Evolutionary conservation across 2,797 vertebrate species (phyloP), one percentile per base, ranked within the genome.

Genomic region (Cyprinodon diabolis): DNA sequence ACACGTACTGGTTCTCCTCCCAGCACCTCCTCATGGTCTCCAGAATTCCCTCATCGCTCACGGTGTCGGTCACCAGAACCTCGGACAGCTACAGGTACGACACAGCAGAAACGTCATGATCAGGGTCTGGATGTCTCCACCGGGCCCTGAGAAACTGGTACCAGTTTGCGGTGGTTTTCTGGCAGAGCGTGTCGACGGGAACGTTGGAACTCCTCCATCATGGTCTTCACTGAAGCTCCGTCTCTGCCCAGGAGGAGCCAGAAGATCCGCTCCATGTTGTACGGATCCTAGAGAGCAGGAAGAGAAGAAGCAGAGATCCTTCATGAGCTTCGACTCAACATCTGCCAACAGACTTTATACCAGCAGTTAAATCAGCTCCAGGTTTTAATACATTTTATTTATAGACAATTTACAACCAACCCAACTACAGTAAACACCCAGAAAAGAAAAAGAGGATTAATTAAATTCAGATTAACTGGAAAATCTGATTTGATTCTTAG

Each of bases 221-320:
- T 90, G 0, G 1, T 76, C 85, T 94, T 97, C 9, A 94, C 94
- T 72, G 87, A 67, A 30, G 0, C 1, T 4, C 94, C 86, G 13
- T 97, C 88, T 37, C 76, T 91, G 13, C 87, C 95, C 0, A 95
- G 94, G 25, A 97, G 86, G 72, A 99, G 82, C 97, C 97, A 99
- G 84, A 98, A 95, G 74, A 99, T 89, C 71, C 97, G 95, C 92
- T 99, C 97, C 95, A 98, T 88, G 72, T 99, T 99, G 90, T 98
- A 98, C 0, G 98, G 97, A 52, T 97, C 96, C 98, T 98, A 66
- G 25, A 71, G 56, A 30, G 14, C 70, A 52, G 15, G 67, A 60
- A 62, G 12, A 51, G 13, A 3, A 74, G 9, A 23, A 67, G 2
- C 17, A 66, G 71, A 54, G n/a, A 49, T 49, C 12, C 48, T 15